These are phyloP conservation scores for Lamellibrachia satsuma DNA, from an alignment of 2,888 invertebrate species.

Conservation along the genomic window DNA sequence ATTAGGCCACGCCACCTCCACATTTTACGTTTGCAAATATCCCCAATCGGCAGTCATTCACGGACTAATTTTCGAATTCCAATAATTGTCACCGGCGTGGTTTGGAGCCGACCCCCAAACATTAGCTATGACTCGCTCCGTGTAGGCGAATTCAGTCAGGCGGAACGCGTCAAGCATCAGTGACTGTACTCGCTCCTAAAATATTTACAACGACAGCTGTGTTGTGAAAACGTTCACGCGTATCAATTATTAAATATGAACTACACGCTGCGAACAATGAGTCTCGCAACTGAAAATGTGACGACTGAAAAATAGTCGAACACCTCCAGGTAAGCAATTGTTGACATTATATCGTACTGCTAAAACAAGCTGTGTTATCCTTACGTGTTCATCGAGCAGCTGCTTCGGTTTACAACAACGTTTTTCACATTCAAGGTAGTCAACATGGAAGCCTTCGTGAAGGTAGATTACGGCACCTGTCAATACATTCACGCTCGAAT, in stretches of 20 bases:
- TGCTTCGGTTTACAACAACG: background rate
- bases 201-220: slow-evolving; percentile 17
- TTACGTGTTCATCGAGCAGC: background rate
- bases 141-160: background rate
- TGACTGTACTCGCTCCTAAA: background rate
- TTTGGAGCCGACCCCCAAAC: background rate
- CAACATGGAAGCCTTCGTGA: background rate
- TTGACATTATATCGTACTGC: background rate
- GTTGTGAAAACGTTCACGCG: background rate
- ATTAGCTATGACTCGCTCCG: slow-evolving; percentile 3
- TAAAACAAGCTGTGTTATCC: background rate
- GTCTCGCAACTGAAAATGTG: background rate
- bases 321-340: background rate
- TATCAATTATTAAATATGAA: background rate
- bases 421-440: background rate
- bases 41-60: background rate
- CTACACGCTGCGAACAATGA: background rate
- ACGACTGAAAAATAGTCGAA: background rate
- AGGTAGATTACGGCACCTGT: background rate
- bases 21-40: background rate
- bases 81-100: background rate
- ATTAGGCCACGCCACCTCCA: background rate
- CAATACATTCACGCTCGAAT: background rate
- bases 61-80: background rate
- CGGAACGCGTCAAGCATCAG: background rate